These are phyloP conservation scores for Cylindroiulus punctatus DNA, from an alignment of 2,888 invertebrate species.

Conservation along the genomic window DNA sequence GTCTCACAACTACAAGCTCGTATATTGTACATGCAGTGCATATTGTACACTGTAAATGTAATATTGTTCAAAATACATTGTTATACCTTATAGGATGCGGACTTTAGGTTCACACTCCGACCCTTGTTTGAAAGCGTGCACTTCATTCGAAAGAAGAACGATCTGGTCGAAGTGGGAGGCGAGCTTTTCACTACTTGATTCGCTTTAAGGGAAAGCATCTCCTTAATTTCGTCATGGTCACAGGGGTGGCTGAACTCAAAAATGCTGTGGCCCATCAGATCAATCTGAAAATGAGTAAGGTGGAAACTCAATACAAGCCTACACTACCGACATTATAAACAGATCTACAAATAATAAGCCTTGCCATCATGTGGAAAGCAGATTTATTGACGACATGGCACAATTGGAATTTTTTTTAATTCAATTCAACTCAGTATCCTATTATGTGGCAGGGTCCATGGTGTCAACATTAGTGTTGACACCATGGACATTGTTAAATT, in stretches of 20 bases:
- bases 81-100: conserved; percentile 90
- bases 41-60: too few relatives aligned
- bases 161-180: conserved; percentile 65
- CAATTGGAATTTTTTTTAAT: background rate
- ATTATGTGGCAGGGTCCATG: too few relatives aligned
- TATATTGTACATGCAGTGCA: too few relatives aligned
- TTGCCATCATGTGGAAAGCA: too few relatives aligned
- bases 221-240: conserved; percentile 89
- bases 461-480: too few relatives aligned
- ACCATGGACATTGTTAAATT: too few relatives aligned
- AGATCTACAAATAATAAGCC: background rate
- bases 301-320: too few relatives aligned
- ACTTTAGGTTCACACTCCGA: conserved; percentile 93
- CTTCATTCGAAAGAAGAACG: conserved; percentile 85
- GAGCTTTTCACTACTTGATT: conserved; percentile 58
- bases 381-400: background rate
- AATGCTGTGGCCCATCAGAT: conserved; percentile 92
- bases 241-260: conserved; percentile 95
- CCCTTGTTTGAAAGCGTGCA: conserved; percentile 95
- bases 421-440: background rate
- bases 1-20: too few relatives aligned
- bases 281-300: conserved; percentile 69
- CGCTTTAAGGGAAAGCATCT: conserved; percentile 70
- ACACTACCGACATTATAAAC: too few relatives aligned
- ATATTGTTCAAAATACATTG: too few relatives aligned